Evolutionary conservation across 2,888 invertebrate genomes (phyloP).

Genomic region (Nebria salina): DNA sequence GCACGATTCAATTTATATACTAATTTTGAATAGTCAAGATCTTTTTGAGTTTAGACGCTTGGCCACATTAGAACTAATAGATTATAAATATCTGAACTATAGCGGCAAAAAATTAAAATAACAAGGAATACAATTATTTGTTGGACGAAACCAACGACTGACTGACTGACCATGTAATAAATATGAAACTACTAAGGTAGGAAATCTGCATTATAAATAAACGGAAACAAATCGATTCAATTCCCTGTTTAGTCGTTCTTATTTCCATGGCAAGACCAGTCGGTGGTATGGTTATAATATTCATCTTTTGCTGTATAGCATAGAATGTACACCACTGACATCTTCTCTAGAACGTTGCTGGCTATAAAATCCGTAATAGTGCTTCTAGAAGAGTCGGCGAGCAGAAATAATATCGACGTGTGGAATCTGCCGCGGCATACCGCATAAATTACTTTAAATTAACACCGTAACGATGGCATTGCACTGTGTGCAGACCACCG

Average conservation of each 20-base stretch:
- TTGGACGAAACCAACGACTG: too few species aligned
- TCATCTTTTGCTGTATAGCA: background rate
- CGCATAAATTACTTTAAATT: constrained; percentile 47
- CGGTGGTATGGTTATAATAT: background rate
- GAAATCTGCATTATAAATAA: background rate
- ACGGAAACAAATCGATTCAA: background rate
- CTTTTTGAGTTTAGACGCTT: too few species aligned
- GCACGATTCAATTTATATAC: too few species aligned
- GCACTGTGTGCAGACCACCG: constrained; percentile 23
- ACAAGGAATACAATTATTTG: too few species aligned
- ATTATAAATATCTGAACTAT: too few species aligned
- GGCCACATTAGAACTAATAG: too few species aligned
- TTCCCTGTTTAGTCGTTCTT: background rate
- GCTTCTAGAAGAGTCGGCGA: constrained; percentile 31
- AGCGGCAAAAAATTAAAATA: too few species aligned
- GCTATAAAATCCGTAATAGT: constrained; percentile 44
- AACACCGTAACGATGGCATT: constrained; percentile 46
- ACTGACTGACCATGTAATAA: too few species aligned
- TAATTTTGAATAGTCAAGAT: too few species aligned
- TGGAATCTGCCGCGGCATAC: constrained; percentile 45
- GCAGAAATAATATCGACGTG: constrained; percentile 47
- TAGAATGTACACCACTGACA: constrained; percentile 9
- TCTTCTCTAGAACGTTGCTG: constrained; percentile 24
- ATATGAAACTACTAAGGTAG: too few species aligned
- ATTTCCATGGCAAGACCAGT: background rate